Percentiles rank a stretch among this genome's conserved stretches.
phyloP scores from a whole-genome alignment of 2,888 invertebrate species.

The Cephalotes varians region DNA sequence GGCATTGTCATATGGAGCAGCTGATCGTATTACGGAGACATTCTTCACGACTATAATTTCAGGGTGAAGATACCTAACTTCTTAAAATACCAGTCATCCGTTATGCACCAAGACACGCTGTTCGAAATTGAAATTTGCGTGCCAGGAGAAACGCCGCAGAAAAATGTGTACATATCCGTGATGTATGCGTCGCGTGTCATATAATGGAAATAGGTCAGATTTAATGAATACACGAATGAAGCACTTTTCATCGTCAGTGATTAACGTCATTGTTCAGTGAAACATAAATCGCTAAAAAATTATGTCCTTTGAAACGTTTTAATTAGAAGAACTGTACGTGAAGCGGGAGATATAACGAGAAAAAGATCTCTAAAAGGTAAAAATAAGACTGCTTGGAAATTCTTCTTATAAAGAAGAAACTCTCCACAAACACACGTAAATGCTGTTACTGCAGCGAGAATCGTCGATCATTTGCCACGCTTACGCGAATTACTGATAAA shows the following conservation, averaged over 20 bases:
- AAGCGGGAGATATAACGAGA: background rate
- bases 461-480: slow-evolving; percentile 20
- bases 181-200: slow-evolving; percentile 19
- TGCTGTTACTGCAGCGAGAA: background rate
- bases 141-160: slow-evolving; percentile 28
- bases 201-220: slow-evolving; percentile 20
- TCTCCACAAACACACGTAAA: background rate
- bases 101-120: slow-evolving; percentile 17
- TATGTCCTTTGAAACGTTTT: slow-evolving; percentile 19
- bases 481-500: background rate
- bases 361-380: too few relatives aligned
- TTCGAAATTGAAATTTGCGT: slow-evolving; percentile 46
- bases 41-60: slow-evolving; percentile 67
- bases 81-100: slow-evolving; percentile 45
- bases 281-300: slow-evolving; percentile 15
- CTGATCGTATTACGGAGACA: slow-evolving; percentile 75
- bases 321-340: slow-evolving; percentile 2
- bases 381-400: background rate
- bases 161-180: slow-evolving; percentile 42
- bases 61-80: slow-evolving; percentile 25
- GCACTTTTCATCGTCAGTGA: background rate
- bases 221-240: slow-evolving; percentile 28
- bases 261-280: slow-evolving; percentile 28
- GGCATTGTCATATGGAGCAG: slow-evolving; percentile 72
- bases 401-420: background rate